Evolutionary conservation across 2,888 invertebrate species (phyloP), one percentile per base, ranked within the genome.

Genomic region (Phymatocera aterrima): DNA sequence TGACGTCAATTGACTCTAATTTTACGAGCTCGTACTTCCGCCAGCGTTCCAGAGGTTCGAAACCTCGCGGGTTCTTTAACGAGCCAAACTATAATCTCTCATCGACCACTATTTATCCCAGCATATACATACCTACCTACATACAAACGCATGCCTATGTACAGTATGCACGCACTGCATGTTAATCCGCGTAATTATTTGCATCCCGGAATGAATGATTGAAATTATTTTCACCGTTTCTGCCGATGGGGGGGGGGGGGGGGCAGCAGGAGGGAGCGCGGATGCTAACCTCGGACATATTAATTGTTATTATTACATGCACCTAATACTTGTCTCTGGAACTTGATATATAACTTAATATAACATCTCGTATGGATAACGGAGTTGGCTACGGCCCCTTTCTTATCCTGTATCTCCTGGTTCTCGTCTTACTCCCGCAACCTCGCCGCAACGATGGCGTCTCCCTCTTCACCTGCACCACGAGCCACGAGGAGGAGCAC

Each of bases 11-110:
- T 72, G 72, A n/a, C 72, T 72, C 72, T 83, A 85, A 83, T 84
- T 84, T 84, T 83, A 84, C 84, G 81, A 82, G 79, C 83, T 82
- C 82, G 81, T 82, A 84, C 80, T 81, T 80, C 82, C 79, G 79
- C 75, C 57, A 54, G n/a, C 61, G 54, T 48, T 37, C 51, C 3
- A 31, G 40, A 60, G 75, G 5, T 40, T 6, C 15, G 75, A 37
- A 75, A 75, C 57, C 51, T n/a, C 72, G 24, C 65, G 12, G 24
- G 24, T 57, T 57, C 57, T 15, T 57, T 57, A 28, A 15, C 57
- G 10, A 51, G 18, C 5, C 21, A 18, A 18, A 51, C 51, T 8
- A 18, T n/a, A n/a, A n/a, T n/a, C n/a, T n/a, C n/a, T n/a, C n/a
- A 18, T 51, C 21, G 12, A 57, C 28, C 57, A 28, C 10, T 18